phyloP scores from a whole-genome alignment of 2,797 vertebrate genomes.

The Phyllotis vaccarum region DNA sequence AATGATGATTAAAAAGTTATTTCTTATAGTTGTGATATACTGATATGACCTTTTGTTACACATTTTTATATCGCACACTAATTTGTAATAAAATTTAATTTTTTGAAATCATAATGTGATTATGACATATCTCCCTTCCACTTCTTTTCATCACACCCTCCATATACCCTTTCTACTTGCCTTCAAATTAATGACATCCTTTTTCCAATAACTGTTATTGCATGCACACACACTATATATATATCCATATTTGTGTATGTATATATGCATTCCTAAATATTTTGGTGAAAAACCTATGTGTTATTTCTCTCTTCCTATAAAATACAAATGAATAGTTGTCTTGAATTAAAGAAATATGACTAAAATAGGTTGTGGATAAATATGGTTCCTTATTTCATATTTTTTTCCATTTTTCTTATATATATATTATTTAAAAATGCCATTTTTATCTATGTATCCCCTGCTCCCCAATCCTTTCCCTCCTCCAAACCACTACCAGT shows the following conservation, averaged over 20 bases:
- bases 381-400: not conserved
- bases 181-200: not conserved
- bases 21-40: not conserved
- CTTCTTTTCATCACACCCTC: not conserved
- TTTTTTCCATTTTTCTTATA: too few relatives aligned
- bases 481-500: too few relatives aligned
- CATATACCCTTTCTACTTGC: not conserved
- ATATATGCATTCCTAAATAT: not conserved
- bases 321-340: not conserved
- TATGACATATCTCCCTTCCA: not conserved
- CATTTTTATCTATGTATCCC: too few relatives aligned
- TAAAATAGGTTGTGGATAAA: not conserved
- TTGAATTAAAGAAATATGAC: slow-evolving; percentile 2
- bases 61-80: not conserved
- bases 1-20: not conserved
- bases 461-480: too few relatives aligned
- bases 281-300: not conserved
- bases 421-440: too few relatives aligned
- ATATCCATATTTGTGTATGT: not conserved
- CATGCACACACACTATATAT: not conserved
- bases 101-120: not conserved
- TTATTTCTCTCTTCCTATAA: not conserved
- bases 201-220: not conserved
- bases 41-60: not conserved
- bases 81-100: not conserved